A percentile compares a stretch with the other conserved stretches of the same genome.
These are phyloP conservation scores for Astropecten irregularis DNA, from an alignment of 53 echinoderm and acorn worm genomes.

Conservation along the genomic window DNA sequence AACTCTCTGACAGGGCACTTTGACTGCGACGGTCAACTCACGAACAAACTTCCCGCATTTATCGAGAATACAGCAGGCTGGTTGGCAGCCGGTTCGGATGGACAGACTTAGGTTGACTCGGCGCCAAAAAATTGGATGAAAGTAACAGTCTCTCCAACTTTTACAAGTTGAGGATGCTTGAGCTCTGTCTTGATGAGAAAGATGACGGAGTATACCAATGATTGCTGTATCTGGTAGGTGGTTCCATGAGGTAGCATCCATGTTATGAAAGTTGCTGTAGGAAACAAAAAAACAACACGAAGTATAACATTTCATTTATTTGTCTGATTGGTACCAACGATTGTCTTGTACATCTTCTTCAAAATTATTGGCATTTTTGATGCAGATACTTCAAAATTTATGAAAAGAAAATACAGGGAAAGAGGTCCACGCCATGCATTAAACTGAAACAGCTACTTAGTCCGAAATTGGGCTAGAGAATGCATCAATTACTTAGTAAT, in stretches of 20 bases:
- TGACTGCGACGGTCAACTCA: background rate
- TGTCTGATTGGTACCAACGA: too few species aligned
- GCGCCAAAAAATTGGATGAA: slow-evolving; percentile 50
- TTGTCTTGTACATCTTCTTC: too few species aligned
- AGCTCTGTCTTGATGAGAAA: slow-evolving; percentile 24
- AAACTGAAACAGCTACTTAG: too few species aligned
- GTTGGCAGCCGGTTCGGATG: slow-evolving; percentile 3
- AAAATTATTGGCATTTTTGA: too few species aligned
- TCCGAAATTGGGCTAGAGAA: too few species aligned
- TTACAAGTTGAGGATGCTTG: slow-evolving; percentile 40
- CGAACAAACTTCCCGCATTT: slow-evolving; percentile 46
- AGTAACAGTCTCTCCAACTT: slow-evolving; percentile 51
- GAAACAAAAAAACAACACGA: background rate
- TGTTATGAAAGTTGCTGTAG: background rate
- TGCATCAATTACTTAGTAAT: too few species aligned
- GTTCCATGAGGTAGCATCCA: slow-evolving; percentile 27
- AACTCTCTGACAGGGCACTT: background rate
- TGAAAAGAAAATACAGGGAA: too few species aligned
- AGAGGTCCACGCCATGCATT: too few species aligned
- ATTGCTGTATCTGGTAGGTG: slow-evolving; percentile 51
- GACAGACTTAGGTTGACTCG: slow-evolving; percentile 10
- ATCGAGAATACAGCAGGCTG: background rate
- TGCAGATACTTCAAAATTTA: too few species aligned
- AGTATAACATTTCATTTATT: too few species aligned
- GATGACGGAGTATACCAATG: background rate